Evolutionary conservation across 2,888 invertebrate genomes (phyloP), one percentile per base, ranked within the genome.

Genomic region (Drosophila nr. perissopoda): DNA sequence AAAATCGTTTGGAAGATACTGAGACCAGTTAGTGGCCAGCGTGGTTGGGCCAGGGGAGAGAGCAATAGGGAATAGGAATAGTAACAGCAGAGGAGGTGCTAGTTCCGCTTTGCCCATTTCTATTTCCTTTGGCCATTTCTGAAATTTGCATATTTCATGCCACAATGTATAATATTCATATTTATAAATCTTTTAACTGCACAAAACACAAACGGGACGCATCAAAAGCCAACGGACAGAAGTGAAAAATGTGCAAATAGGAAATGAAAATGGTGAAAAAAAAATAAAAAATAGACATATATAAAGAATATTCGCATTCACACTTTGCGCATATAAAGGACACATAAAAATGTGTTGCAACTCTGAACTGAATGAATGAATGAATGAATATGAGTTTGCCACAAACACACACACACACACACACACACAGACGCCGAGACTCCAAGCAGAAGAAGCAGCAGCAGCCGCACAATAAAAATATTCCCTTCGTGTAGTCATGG

Each of bases 141-240:
- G 77, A 74, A 86, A 86, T 89, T 88, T 86, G 83, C 89, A 86
- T 86, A 85, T 86, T 86, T 89, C 83, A 89, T 89, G 88, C 88
- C 85, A 88, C 83, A 85, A 89, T 84, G 89, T 89, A 86, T 89
- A 88, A 88, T 85, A 89, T 86, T 86, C 90, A 89, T 89, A 86
- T 89, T 86, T 86, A 89, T 89, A 86, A 86, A 86, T 86, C 86
- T 89, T 86, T 86, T 89, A 86, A 78, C 86, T 88, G 88, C 82
- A 87, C 87, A 84, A 74, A 79, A 87, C 84, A 84, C 84, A 83
- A 74, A 85, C 80, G 82, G 81, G 82, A 83, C 81, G 81, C 88
- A 89, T 86, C 89, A 85, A 89, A 89, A 89, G 88, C 73, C 78
- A 89, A 78, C 80, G 86, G 88, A 84, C 72, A 79, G 82, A 65